phyloP scores from a whole-genome alignment of 2,113 vertebrate genomes.

The Varanus salvator region DNA sequence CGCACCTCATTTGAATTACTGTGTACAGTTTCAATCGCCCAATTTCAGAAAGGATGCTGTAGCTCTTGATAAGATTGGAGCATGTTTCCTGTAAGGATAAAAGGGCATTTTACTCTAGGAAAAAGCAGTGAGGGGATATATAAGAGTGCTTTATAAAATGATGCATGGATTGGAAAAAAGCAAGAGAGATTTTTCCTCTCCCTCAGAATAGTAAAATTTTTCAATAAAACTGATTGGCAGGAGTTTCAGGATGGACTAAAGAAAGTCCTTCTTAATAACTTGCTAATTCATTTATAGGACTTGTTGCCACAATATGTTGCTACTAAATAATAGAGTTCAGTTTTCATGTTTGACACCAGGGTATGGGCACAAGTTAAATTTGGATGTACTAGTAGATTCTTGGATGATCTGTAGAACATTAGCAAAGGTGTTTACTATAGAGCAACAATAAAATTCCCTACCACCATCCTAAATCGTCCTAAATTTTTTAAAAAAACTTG shows the following conservation, averaged over 20 bases:
- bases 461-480: too few species aligned
- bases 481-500: too few species aligned
- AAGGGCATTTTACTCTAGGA: neutral
- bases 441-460: too few species aligned
- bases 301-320: too few species aligned
- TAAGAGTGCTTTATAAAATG: neutral
- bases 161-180: neutral
- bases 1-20: neutral
- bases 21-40: neutral
- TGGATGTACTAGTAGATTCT: too few species aligned
- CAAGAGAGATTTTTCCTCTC: too few species aligned
- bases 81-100: neutral
- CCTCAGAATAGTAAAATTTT: neutral
- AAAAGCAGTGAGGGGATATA: neutral
- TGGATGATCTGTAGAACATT: too few species aligned
- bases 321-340: too few species aligned
- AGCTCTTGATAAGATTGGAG: neutral
- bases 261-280: neutral
- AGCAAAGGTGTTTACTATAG: too few species aligned
- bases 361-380: too few species aligned
- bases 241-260: neutral
- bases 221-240: neutral
- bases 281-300: neutral
- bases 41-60: neutral
- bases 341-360: too few species aligned